These are phyloP conservation scores for Alviniconcha strummeri DNA, from an alignment of 2,888 invertebrate genomes.

Conservation along the genomic window DNA sequence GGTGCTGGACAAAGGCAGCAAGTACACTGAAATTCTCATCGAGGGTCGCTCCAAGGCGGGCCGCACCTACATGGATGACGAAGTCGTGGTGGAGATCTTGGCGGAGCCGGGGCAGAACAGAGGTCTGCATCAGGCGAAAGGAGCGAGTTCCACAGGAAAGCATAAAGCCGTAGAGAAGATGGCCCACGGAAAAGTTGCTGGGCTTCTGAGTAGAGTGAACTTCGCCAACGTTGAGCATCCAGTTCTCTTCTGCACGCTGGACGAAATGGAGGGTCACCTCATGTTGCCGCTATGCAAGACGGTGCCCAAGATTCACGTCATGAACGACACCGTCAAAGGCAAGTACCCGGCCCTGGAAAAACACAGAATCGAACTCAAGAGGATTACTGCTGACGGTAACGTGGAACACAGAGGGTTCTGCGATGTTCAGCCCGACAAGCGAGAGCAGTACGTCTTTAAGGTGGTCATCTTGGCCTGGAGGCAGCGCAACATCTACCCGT, in stretches of 20 bases:
- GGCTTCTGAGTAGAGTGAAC: conserved; percentile 41
- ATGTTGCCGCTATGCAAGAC: conserved; percentile 55
- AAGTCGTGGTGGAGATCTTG: conserved; percentile 39
- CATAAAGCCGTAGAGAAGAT: background rate
- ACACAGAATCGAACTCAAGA: conserved; percentile 37
- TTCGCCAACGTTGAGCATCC: conserved; percentile 43
- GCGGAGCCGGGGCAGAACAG: conserved; percentile 13
- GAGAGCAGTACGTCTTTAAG: conserved; percentile 48
- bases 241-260: conserved; percentile 50
- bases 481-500: conserved; percentile 46
- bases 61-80: conserved; percentile 39
- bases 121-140: background rate
- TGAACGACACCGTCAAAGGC: conserved; percentile 15
- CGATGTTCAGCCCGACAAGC: conserved; percentile 42
- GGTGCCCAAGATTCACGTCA: conserved; percentile 52
- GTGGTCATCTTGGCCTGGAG: conserved; percentile 52
- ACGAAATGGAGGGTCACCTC: conserved; percentile 43
- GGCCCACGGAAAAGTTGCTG: conserved; percentile 49
- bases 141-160: background rate
- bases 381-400: conserved; percentile 29
- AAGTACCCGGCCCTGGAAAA: conserved; percentile 13
- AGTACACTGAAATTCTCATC: conserved; percentile 35
- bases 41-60: conserved; percentile 42
- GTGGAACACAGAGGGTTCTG: conserved; percentile 38
- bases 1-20: conserved; percentile 16